Percentiles rank a stretch among this genome's conserved stretches.
Conservation (phyloP, 2,113 vertebrate species). For the Phalacrocorax aristotelis region DNA sequence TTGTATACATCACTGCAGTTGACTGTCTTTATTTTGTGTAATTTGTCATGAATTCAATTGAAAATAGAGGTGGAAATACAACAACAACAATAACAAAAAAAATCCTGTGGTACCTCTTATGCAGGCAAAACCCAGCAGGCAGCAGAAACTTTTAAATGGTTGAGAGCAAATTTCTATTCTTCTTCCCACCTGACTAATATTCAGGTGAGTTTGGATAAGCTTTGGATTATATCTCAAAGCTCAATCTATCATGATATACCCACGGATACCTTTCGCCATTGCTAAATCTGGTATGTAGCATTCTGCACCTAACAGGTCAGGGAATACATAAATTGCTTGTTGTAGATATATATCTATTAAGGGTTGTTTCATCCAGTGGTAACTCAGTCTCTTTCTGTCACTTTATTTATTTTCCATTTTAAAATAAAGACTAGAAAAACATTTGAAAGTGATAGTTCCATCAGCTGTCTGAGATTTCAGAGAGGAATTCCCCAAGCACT, state of each 20-base stretch:
- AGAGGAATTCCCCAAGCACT: slow-evolving; percentile 19
- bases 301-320: not conserved
- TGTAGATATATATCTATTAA: not conserved
- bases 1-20: not conserved
- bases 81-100: not conserved
- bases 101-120: not conserved
- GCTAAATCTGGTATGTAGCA: not conserved
- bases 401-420: not conserved
- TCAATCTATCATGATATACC: not conserved
- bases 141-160: not conserved
- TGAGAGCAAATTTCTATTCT: not conserved
- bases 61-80: not conserved
- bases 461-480: slow-evolving; percentile 14
- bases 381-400: not conserved
- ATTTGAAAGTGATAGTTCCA: slow-evolving; percentile 8
- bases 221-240: not conserved
- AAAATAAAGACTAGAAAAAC: not conserved
- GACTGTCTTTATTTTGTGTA: not conserved
- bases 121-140: not conserved
- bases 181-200: not conserved
- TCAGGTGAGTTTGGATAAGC: not conserved
- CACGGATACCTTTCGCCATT: not conserved
- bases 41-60: not conserved
- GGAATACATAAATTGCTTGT: not conserved
- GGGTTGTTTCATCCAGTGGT: not conserved